Base-by-base conservation (phyloP, 1,140 invertebrate genomes). In the Drosophila santomea region DNA sequence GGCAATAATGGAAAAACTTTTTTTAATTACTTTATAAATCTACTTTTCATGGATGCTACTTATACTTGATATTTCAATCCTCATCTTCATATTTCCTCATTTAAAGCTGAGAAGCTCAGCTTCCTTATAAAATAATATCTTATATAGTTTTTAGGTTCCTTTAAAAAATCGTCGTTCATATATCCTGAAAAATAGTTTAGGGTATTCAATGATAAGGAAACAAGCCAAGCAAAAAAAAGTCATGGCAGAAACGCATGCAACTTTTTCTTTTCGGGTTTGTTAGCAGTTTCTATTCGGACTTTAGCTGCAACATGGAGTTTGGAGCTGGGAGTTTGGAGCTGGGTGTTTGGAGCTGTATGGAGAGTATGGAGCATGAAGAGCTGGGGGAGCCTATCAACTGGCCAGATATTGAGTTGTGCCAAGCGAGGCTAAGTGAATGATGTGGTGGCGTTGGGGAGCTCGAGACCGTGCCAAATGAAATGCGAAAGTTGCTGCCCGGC, bases 401-500 rank as follows among this genome's bases (percentile, higher is more conserved):
- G 63, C 67, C 75, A 68, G 84, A 88, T 86, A 83, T 76, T 83
- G 75, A 63, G 78, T 45, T 35, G 45, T 41, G 54, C 61, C 20
- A 43, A 38, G 69, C 71, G 23, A 51, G 23, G 36, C 14, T 23
- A 61, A 63, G 77, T 80, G 63, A 80, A 74, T 81, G 74, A 82
- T 82, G 79, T 78, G 79, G 79, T 60, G 77, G 76, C 14, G 38
- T 74, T 60, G 77, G 76, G 50, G 43, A 47, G 50, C 48, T 20
- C 35, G 17, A 28, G 41, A 32, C 52, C 51, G 55, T 75, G 73
- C 47, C 74, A 81, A 86, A 81, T 86, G 78, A 85, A 85, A 85
- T 86, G 79, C 83, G 83, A 86, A 86, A 86, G 83, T 81, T 88
- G 83, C 77, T 88, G 75, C 63, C 41, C 58, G 58, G 74, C 41